phyloP scores from a whole-genome alignment of 2,888 invertebrate genomes.

The Nezara viridula region DNA sequence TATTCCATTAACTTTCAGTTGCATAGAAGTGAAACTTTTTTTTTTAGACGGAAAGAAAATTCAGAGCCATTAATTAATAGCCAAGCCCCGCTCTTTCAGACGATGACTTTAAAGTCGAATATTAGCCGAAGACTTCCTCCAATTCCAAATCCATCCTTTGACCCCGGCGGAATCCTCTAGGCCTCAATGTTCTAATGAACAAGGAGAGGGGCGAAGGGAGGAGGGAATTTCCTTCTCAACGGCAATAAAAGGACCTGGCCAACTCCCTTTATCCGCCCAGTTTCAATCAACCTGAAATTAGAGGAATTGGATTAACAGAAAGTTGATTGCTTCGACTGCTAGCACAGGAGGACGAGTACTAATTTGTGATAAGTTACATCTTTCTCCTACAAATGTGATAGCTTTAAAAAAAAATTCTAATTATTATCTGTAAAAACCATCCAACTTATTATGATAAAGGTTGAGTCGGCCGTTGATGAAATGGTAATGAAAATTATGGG shows the following conservation, averaged over 20 bases:
- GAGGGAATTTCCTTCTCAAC: slow-evolving; percentile 1
- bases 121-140: neutral
- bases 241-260: slow-evolving; percentile 35
- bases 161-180: neutral
- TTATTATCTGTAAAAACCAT: too few relatives aligned
- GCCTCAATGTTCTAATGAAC: slow-evolving; percentile 39
- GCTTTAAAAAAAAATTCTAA: neutral
- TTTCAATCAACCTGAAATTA: slow-evolving; percentile 46
- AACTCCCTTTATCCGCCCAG: neutral
- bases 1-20: too few relatives aligned
- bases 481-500: too few relatives aligned
- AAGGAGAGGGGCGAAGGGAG: neutral
- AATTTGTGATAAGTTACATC: neutral
- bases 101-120: neutral
- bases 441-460: too few relatives aligned
- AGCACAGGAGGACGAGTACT: neutral
- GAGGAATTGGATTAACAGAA: slow-evolving; percentile 41
- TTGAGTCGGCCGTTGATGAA: too few relatives aligned
- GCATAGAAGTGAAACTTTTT: too few relatives aligned
- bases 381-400: neutral
- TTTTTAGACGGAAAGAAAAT: neutral
- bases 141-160: slow-evolving; percentile 31
- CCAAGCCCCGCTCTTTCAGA: neutral
- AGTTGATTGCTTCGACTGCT: slow-evolving; percentile 29
- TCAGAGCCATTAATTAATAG: neutral